Base-by-base conservation (phyloP, 2,888 invertebrate species). In the Netelia melanura region DNA sequence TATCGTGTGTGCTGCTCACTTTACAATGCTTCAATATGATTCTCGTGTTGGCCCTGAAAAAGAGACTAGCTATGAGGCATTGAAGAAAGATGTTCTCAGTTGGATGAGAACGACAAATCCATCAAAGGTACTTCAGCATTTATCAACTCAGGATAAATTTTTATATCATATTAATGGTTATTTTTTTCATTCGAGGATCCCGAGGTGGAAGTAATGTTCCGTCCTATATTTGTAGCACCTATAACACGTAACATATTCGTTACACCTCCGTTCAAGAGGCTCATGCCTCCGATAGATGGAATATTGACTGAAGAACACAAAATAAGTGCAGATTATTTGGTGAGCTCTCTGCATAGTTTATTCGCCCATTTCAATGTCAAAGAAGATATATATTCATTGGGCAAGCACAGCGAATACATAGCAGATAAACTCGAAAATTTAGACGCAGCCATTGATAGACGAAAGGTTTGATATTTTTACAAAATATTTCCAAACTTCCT, bases 351-450 rank as follows among this genome's bases (percentile, higher is more conserved):
- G 44, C 89, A 91, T 52, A 91, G 87, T 68, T 87, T 93, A 11
- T 93, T 93, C 84, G 95, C 95, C 44, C 94, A 95, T 17, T 94
- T 96, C 92, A 95, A 95, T 87, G 94, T 96, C 8, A 95, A 95
- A 84, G 96, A 96, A 88, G 96, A 97, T 90, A 94, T 96, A 30
- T 97, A 95, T 89, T 95, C 95, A 71, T 92, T 97, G 89, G 97
- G 97, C 3, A 94, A 94, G 43, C 95, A 95, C 65, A 96, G 96
- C 90, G 95, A 95, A 14, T 93, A 96, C 61, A 90, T 96, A 25
- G 91, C 91, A 8, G 90, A 91, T 23, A 89, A 89, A 86, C 89
- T 93, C 44, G 88, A 91, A 77, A 90, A 83, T 77, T 89, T 91
- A 44, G 86, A 87, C 1, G 87, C 87, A 9, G 90, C 90, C 30